A percentile compares a stretch with the other conserved stretches of the same genome.
phyloP scores from a whole-genome alignment of 2,113 vertebrate genomes.

The Nansenia antarctica region DNA sequence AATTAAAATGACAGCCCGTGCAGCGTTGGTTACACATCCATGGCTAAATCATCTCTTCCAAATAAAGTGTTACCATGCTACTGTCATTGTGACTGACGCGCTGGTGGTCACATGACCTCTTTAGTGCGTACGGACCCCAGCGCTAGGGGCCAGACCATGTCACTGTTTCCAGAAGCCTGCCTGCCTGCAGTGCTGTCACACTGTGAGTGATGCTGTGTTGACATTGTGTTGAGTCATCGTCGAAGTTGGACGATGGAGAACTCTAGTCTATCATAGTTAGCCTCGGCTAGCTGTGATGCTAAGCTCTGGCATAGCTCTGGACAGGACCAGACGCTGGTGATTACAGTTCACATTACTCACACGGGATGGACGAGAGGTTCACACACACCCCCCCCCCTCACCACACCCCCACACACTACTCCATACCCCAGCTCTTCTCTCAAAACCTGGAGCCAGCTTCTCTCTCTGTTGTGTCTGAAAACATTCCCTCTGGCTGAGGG shows the following conservation, averaged over 20 bases:
- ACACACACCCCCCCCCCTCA: neutral
- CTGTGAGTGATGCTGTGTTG: conserved; percentile 62
- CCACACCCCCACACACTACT: neutral
- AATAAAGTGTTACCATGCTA: conserved; percentile 40
- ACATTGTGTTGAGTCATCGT: conserved; percentile 51
- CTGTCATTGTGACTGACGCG: conserved; percentile 38
- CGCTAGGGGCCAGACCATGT: conserved; percentile 48
- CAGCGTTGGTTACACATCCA: conserved; percentile 12
- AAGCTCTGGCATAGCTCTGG: conserved; percentile 64
- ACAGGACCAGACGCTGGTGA: conserved; percentile 70
- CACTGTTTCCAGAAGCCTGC: conserved; percentile 74
- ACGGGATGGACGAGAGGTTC: neutral
- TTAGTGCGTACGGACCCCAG: conserved; percentile 21
- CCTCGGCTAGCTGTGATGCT: conserved; percentile 61
- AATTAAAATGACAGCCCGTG: conserved; percentile 20
- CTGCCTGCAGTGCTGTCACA: conserved; percentile 51
- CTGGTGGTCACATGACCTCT: conserved; percentile 34
- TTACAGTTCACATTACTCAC: conserved; percentile 70
- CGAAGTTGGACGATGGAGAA: conserved; percentile 35
- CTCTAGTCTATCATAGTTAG: conserved; percentile 53
- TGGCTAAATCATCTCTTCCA: conserved; percentile 33
- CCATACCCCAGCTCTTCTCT: neutral
- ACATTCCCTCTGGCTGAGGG: too few relatives aligned
- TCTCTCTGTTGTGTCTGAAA: conserved; percentile 11
- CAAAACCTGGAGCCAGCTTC: conserved; percentile 33